These are phyloP conservation scores for Poeciliopsis turneri DNA, from an alignment of 2,797 vertebrate genomes.

Conservation along the genomic window DNA sequence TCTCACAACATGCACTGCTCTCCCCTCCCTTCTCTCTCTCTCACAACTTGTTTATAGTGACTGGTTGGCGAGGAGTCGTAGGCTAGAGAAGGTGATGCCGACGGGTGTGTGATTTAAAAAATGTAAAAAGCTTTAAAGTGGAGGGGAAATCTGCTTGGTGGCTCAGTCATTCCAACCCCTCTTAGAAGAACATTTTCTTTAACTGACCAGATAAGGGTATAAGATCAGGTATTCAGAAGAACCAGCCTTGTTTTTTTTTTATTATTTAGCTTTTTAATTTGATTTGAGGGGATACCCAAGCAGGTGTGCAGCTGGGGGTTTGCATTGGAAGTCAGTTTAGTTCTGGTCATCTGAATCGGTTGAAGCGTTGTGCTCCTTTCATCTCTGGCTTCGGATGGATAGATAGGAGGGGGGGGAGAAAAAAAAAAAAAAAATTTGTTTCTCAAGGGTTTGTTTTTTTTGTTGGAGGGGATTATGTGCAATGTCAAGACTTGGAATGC, in stretches of 20 bases:
- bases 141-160: conserved; percentile 64
- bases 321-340: conserved; percentile 60
- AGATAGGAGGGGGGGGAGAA: neutral
- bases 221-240: conserved; percentile 62
- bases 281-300: conserved; percentile 68
- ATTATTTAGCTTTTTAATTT: conserved; percentile 77
- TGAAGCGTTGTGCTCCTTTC: conserved; percentile 47
- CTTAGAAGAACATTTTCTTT: conserved; percentile 69
- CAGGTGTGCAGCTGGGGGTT: conserved; percentile 67
- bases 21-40: conserved; percentile 59
- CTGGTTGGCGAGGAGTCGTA: conserved; percentile 22
- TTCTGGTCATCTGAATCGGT: conserved; percentile 59
- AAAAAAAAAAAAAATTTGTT: conserved; percentile 18
- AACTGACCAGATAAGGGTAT: conserved; percentile 65
- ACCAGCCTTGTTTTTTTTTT: conserved; percentile 72
- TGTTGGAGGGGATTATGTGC: conserved; percentile 82
- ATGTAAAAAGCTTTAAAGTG: conserved; percentile 56
- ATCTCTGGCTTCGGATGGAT: conserved; percentile 60
- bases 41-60: conserved; percentile 2
- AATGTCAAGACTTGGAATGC: conserved; percentile 68
- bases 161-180: conserved; percentile 64
- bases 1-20: conserved; percentile 71
- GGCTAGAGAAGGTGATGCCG: conserved; percentile 28
- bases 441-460: conserved; percentile 59
- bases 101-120: conserved; percentile 65